A percentile compares a stretch with the other conserved stretches of the same genome.
Evolutionary conservation across 2,888 invertebrate genomes (phyloP).

Genomic region (Halictus quadricinctus): DNA sequence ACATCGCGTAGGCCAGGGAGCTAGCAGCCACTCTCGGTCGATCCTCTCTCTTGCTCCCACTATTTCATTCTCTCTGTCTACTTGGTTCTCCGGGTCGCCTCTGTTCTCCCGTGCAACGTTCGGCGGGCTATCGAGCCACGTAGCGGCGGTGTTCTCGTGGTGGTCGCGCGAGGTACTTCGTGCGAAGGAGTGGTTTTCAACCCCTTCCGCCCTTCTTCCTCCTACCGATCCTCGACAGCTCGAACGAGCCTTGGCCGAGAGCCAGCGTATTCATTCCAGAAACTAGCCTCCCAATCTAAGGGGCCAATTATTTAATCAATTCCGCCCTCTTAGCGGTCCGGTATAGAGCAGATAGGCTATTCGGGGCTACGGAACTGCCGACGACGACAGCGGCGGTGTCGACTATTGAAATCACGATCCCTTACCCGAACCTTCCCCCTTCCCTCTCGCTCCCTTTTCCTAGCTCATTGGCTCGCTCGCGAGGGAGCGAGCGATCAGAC

Average conservation of each 20-base stretch:
- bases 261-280: constrained; percentile 82
- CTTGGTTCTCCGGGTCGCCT: background rate
- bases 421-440: constrained; percentile 45
- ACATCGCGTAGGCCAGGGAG: background rate
- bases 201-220: constrained; percentile 53
- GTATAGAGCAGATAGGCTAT: constrained; percentile 63
- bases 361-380: constrained; percentile 65
- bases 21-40: constrained; percentile 3
- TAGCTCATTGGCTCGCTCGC: constrained; percentile 15
- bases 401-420: constrained; percentile 79
- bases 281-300: constrained; percentile 81
- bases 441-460: background rate
- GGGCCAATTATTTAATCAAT: constrained; percentile 83
- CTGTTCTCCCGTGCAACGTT: constrained; percentile 10
- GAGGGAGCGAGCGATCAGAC: background rate
- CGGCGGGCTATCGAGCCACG: constrained; percentile 40
- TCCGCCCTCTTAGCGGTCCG: constrained; percentile 80
- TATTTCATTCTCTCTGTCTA: background rate
- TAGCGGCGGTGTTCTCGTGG: constrained; percentile 58
- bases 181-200: constrained; percentile 69
- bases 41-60: background rate
- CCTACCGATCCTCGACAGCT: constrained; percentile 54
- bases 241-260: constrained; percentile 71
- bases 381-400: constrained; percentile 67
- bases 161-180: constrained; percentile 71